phyloP scores from a whole-genome alignment of 2,888 invertebrate species.

The Drosophila helvetica region DNA sequence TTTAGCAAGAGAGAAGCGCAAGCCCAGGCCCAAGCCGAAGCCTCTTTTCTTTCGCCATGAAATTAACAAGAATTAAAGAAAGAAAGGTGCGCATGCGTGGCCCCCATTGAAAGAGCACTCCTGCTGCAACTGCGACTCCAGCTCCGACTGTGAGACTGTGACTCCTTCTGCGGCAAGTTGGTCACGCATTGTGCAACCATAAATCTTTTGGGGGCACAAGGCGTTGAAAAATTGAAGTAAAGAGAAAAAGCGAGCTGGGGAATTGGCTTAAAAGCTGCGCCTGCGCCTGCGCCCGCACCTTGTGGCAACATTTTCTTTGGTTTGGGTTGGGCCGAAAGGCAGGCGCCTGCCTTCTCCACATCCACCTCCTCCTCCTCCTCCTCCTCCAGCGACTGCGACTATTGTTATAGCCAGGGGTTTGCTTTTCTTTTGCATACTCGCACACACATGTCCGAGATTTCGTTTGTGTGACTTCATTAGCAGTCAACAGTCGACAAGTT shows the following conservation, averaged over 20 bases:
- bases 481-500: slow-evolving; percentile 61
- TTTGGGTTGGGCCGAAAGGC: slow-evolving; percentile 49
- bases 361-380: slow-evolving; percentile 5
- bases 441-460: slow-evolving; percentile 13
- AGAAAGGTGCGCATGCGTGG: slow-evolving; percentile 65
- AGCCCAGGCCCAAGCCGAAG: background rate
- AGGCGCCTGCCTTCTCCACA: slow-evolving; percentile 12
- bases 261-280: slow-evolving; percentile 22
- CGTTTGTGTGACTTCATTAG: slow-evolving; percentile 69
- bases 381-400: slow-evolving; percentile 18
- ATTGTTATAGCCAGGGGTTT: slow-evolving; percentile 54
- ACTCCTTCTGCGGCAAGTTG: slow-evolving; percentile 57
- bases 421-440: slow-evolving; percentile 27
- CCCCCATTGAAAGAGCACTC: background rate
- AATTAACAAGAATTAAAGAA: slow-evolving; percentile 74
- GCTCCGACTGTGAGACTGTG: slow-evolving; percentile 2
- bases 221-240: slow-evolving; percentile 74
- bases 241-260: slow-evolving; percentile 51
- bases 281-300: slow-evolving; percentile 2
- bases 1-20: slow-evolving; percentile 47
- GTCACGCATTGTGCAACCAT: slow-evolving; percentile 74
- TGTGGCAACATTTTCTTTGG: background rate
- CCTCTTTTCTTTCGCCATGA: slow-evolving; percentile 51
- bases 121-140: background rate
- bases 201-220: slow-evolving; percentile 64